These are phyloP conservation scores for Montipora sp. DNA, from an alignment of 64 coral and sea anemone genomes.

Conservation along the genomic window DNA sequence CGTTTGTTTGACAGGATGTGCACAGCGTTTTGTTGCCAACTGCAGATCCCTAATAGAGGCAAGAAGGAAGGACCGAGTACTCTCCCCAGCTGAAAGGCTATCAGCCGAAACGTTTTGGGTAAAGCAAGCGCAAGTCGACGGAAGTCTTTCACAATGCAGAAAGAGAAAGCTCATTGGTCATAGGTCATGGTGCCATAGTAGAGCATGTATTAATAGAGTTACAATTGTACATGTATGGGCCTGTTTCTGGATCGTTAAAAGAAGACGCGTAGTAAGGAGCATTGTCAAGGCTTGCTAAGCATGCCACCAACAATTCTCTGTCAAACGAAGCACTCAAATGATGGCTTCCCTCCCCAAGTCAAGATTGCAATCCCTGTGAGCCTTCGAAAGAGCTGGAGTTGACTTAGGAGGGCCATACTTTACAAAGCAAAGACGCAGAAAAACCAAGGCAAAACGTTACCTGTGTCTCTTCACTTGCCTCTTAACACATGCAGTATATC, in stretches of 20 bases:
- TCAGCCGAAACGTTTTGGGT: constrained; percentile 48
- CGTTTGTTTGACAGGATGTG: constrained; percentile 1
- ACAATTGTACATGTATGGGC: background rate
- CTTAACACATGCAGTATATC: background rate
- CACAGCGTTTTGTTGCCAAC: constrained; percentile 55
- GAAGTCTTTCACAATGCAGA: constrained; percentile 49
- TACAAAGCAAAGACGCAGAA: constrained; percentile 49
- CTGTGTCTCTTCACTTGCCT: constrained; percentile 20
- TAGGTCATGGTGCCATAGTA: constrained; percentile 7
- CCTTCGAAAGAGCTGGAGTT: too few species aligned
- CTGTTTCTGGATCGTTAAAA: constrained; percentile 67
- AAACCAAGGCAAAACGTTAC: constrained; percentile 24
- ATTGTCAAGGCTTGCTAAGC: background rate
- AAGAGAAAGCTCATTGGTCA: constrained; percentile 12
- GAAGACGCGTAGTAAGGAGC: constrained; percentile 40
- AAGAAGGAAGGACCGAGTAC: background rate
- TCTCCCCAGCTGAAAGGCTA: background rate
- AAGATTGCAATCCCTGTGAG: constrained; percentile 30
- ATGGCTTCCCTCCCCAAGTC: constrained; percentile 26
- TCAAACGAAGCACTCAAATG: constrained; percentile 39
- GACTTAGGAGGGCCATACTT: constrained; percentile 8
- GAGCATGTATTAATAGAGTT: constrained; percentile 29
- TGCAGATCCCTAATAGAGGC: constrained; percentile 28
- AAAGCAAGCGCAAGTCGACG: constrained; percentile 16
- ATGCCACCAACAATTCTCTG: constrained; percentile 34